A percentile compares a stretch with the other conserved stretches of the same genome.
phyloP scores from a whole-genome alignment of 2,797 vertebrate species.

The Acanthornis magna region DNA sequence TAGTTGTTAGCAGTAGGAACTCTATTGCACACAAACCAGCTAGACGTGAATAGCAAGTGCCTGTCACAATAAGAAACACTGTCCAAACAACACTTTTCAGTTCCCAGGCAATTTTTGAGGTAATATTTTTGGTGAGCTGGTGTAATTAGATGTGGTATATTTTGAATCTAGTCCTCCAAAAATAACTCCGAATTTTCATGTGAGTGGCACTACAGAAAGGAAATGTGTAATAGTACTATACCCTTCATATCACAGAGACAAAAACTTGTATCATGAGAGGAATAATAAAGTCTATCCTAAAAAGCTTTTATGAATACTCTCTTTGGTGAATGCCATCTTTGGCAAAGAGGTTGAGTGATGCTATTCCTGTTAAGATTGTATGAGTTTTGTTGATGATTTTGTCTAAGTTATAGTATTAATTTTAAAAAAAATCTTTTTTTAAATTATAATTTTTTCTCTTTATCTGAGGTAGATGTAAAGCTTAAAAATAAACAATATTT shows the following conservation, averaged over 20 bases:
- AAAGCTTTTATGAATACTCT: background rate
- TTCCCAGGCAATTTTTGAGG: background rate
- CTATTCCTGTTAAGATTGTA: background rate
- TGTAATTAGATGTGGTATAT: background rate
- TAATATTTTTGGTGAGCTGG: background rate
- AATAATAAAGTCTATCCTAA: background rate
- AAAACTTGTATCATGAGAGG: background rate
- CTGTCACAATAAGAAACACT: background rate
- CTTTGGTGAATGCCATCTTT: background rate
- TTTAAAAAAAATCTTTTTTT: no score
- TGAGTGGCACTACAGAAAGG: background rate
- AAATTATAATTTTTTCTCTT: background rate
- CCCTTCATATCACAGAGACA: background rate
- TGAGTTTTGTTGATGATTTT: background rate
- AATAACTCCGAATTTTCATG: background rate
- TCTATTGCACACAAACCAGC: background rate
- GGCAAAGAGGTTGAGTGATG: background rate
- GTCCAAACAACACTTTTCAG: background rate
- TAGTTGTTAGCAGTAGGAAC: background rate
- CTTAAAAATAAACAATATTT: conserved; percentile 1
- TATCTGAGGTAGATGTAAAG: background rate
- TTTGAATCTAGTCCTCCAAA: background rate
- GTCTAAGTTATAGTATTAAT: background rate
- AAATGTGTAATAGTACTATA: background rate
- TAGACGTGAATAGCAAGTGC: background rate